Base-by-base conservation (phyloP, 2,113 vertebrate species). In the Vanacampus margaritifer region DNA sequence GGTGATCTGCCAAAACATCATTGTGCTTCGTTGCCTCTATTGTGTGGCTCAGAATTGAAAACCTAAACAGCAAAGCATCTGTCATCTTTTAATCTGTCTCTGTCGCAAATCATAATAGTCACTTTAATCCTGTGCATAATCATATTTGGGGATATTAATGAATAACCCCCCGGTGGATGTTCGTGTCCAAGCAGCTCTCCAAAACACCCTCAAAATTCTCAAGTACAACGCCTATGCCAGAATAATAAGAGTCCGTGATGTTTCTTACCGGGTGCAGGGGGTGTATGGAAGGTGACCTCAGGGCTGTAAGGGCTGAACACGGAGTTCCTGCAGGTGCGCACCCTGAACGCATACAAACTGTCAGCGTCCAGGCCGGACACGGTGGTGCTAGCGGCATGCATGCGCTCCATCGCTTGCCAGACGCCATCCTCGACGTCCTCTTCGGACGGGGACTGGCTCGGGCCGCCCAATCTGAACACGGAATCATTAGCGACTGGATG, bases 211-310 rank as follows among this genome's bases (percentile, higher is more conserved):
- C 7, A 19, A 57, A 14, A 32, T 32, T 17, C 43, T 45, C 1
- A 5, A 45, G 14, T 17, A 45, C 43, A n/a, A n/a, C n/a, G n/a
- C n/a, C n/a, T n/a, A n/a, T n/a, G n/a, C n/a, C n/a, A n/a, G n/a
- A n/a, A n/a, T n/a, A n/a, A n/a, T n/a, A n/a, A n/a, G n/a, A n/a
- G n/a, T n/a, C n/a, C n/a, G n/a, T n/a, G n/a, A n/a, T n/a, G 54
- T 57, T 57, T 17, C 76, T 84, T 93, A 98, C 97, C 94, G 81
- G 96, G 90, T 71, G 95, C 95, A n/a, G 96, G 95, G 2, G 96
- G 94, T 0, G 95, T 97, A 69, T 83, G 92, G 54, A 98, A 89
- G 72, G 89, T 77, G 79, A 98, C 89, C 76, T 96, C 95, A 1
- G 83, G 90, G 87, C 97, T 96, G 88, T 93, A 95, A 56, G 94